Percentiles rank a stretch among this genome's conserved stretches.
Conservation (phyloP, 2,113 vertebrate genomes). For the Pseudorhombus dupliciocellatus region DNA sequence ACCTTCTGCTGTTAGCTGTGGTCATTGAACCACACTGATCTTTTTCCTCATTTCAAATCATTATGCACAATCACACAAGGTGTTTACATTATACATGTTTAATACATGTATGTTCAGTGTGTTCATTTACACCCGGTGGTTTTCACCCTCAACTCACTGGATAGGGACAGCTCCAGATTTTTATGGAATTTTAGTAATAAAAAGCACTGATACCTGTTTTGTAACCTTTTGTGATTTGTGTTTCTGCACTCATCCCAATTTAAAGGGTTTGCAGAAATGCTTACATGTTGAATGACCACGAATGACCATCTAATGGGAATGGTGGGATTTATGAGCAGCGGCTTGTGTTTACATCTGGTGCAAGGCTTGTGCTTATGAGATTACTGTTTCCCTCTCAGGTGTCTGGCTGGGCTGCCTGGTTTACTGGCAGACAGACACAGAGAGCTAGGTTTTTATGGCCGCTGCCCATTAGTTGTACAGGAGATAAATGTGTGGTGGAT, state of each 20-base stretch:
- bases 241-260: background rate
- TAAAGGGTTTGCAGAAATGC: background rate
- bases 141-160: no score
- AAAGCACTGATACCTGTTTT: no score
- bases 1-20: no score
- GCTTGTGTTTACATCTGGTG: constrained; percentile 3
- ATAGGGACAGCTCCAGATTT: no score
- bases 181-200: no score
- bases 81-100: no score
- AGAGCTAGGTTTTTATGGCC: constrained; percentile 25
- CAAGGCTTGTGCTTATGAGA: constrained; percentile 2
- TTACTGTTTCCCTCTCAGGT: constrained; percentile 4
- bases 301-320: background rate
- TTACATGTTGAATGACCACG: background rate
- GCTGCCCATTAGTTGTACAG: constrained; percentile 39
- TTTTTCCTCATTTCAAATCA: no score
- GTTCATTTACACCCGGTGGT: no score
- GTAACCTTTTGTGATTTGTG: no score
- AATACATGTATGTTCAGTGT: no score
- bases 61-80: no score
- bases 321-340: background rate
- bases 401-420: background rate
- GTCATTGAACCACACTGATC: no score
- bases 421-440: constrained; percentile 23
- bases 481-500: constrained; percentile 52